Evolutionary conservation across 1,140 invertebrate species (phyloP).

Genomic region (Brachionus plicatilis): DNA sequence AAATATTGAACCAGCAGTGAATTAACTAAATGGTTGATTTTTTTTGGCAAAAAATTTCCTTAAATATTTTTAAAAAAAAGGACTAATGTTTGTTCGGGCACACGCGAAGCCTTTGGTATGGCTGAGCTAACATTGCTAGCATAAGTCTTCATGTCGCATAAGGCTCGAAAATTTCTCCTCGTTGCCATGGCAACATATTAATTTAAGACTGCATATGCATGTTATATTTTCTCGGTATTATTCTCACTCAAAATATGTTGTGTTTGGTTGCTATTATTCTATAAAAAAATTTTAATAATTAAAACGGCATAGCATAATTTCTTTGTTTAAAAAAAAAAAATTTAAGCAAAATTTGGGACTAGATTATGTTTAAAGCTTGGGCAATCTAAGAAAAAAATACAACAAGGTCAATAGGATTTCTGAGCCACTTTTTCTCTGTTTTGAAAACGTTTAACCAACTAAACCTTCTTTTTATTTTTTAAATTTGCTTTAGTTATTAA

Average conservation of each 20-base stretch:
- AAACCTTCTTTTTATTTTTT: neutral
- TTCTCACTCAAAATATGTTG: neutral
- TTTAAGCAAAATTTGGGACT: neutral
- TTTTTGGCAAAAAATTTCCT: neutral
- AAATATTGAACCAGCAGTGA: too few species aligned
- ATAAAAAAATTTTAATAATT: neutral
- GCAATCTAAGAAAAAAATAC: neutral
- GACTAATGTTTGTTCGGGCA: neutral
- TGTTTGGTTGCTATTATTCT: neutral
- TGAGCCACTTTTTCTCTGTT: neutral
- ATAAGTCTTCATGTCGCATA: neutral
- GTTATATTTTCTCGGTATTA: neutral
- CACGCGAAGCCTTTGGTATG: neutral
- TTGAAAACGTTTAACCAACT: neutral
- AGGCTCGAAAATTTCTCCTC: neutral
- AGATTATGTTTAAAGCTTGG: neutral
- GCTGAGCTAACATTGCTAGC: neutral
- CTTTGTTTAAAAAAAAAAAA: neutral
- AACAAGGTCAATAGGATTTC: neutral
- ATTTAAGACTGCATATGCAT: neutral
- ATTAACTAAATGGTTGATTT: neutral
- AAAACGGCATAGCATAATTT: neutral
- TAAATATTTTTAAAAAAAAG: neutral
- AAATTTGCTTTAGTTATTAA: slow-evolving; percentile 28
- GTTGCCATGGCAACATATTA: neutral